These are phyloP conservation scores for Anguilla obscura DNA, from an alignment of 2,797 vertebrate genomes.

Conservation along the genomic window DNA sequence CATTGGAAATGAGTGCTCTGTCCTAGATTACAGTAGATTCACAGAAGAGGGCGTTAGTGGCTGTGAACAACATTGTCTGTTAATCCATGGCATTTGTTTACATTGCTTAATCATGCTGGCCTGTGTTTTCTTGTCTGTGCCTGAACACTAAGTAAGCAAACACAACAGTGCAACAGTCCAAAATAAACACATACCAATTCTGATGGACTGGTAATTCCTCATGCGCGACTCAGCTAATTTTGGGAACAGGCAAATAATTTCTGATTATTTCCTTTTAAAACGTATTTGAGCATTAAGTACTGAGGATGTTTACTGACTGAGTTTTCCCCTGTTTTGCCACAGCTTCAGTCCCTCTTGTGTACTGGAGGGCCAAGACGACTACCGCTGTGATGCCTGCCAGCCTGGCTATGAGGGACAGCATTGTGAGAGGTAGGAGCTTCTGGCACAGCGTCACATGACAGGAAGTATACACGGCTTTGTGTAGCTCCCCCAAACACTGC, in stretches of 20 bases:
- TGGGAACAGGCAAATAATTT: neutral
- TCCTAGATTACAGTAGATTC: neutral
- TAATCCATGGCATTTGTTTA: neutral
- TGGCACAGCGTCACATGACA: neutral
- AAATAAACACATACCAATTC: neutral
- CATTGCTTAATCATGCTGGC: neutral
- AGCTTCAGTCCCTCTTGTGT: slow-evolving; percentile 92
- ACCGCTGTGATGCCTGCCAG: slow-evolving; percentile 81
- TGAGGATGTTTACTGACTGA: neutral
- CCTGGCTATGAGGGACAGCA: slow-evolving; percentile 85
- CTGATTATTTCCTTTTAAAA: neutral
- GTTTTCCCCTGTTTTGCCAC: slow-evolving; percentile 45
- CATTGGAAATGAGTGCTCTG: neutral
- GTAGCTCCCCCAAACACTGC: neutral
- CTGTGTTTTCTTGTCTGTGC: neutral
- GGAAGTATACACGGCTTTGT: neutral
- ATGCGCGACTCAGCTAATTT: neutral
- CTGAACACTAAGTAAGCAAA: neutral
- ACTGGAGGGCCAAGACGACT: slow-evolving; percentile 74
- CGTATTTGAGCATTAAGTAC: neutral
- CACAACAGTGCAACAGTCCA: neutral
- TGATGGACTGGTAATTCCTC: neutral
- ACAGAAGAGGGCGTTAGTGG: neutral
- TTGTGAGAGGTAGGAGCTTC: slow-evolving; percentile 80
- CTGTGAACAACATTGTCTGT: neutral